These are phyloP conservation scores for Neocloeon triangulifer DNA, from an alignment of 1,140 invertebrate species.

Conservation along the genomic window DNA sequence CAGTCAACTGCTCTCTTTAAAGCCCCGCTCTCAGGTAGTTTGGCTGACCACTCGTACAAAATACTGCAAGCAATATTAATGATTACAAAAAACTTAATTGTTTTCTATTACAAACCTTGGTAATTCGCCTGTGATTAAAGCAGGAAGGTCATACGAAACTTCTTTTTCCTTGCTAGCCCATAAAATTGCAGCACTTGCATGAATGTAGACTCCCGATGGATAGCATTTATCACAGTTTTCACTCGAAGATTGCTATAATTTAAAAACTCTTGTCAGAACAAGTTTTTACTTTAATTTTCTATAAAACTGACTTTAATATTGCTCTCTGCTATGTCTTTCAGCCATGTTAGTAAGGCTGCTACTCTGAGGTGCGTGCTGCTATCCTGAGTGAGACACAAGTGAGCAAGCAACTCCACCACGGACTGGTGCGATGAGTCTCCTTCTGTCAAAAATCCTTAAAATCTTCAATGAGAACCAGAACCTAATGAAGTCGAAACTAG, in stretches of 20 bases:
- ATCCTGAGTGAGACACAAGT: conserved; percentile 38
- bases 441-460: too few species aligned
- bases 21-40: conserved; percentile 34
- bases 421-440: too few species aligned
- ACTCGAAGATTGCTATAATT: too few species aligned
- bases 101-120: conserved; percentile 24
- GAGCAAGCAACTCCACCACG: conserved; percentile 54
- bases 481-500: too few species aligned
- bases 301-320: too few species aligned
- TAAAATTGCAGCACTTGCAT: conserved; percentile 53
- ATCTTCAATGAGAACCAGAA: too few species aligned
- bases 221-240: too few species aligned
- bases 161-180: conserved; percentile 47
- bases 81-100: conserved; percentile 4
- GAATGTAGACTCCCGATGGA: conserved; percentile 30
- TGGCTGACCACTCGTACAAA: conserved; percentile 51
- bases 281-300: too few species aligned
- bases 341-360: conserved; percentile 33
- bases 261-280: too few species aligned
- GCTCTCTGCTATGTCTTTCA: conserved; percentile 26
- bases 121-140: conserved; percentile 36
- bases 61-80: conserved; percentile 19
- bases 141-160: conserved; percentile 33
- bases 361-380: conserved; percentile 23
- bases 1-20: conserved; percentile 59